These are phyloP conservation scores for Rhopilema esculentum DNA, from an alignment of 30 jellyfish, hydroid and myxozoan species.

Conservation along the genomic window DNA sequence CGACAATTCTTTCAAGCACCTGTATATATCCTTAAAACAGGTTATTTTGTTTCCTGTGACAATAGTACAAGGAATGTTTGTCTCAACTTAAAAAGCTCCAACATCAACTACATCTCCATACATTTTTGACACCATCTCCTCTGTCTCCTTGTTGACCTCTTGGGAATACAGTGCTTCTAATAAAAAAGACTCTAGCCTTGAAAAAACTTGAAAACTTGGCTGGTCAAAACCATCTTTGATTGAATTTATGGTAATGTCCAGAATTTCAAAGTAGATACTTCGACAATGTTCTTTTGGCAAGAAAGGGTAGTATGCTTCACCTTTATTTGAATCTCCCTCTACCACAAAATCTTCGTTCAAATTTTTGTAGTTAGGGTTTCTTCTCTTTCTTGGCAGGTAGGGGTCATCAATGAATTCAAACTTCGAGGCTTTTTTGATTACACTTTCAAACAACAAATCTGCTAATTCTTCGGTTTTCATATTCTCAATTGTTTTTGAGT, in stretches of 20 bases:
- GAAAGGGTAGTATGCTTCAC: not conserved
- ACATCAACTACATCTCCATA: no score
- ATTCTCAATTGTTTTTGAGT: slow-evolving; percentile 9
- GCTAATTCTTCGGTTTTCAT: slow-evolving; percentile 23
- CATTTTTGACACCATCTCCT: not conserved
- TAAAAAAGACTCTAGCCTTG: not conserved
- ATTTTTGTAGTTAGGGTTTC: slow-evolving; percentile 4
- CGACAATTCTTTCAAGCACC: not conserved
- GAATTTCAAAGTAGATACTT: not conserved
- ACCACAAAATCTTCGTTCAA: slow-evolving; percentile 1
- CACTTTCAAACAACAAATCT: not conserved
- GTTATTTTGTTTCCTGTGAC: not conserved
- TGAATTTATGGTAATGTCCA: not conserved
- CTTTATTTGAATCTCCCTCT: not conserved
- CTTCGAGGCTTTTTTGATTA: not conserved
- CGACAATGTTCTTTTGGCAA: not conserved
- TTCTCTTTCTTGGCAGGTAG: slow-evolving; percentile 1
- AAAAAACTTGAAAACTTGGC: slow-evolving; percentile 9
- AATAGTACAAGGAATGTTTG: not conserved
- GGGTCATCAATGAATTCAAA: slow-evolving; percentile 2
- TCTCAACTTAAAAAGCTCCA: no score
- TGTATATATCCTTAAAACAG: not conserved
- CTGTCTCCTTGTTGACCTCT: not conserved
- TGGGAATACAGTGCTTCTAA: not conserved
- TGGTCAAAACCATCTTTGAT: not conserved